phyloP scores from a whole-genome alignment of 2,888 invertebrate genomes.

The Acheta domesticus region DNA sequence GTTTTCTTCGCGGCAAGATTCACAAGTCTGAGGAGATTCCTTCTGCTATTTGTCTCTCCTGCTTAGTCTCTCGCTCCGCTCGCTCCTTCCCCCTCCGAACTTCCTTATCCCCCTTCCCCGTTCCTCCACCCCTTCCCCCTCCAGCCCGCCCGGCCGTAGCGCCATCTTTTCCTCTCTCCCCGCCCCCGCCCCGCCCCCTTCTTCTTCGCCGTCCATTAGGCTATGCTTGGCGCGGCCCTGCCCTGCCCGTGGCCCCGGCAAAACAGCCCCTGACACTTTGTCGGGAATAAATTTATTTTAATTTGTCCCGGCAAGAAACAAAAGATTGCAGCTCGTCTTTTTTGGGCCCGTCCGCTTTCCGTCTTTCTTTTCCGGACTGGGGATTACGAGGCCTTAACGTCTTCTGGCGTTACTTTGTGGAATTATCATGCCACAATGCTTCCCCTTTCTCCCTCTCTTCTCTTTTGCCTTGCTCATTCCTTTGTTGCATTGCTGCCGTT shows the following conservation, averaged over 20 bases:
- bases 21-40: background rate
- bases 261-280: background rate
- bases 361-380: background rate
- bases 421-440: background rate
- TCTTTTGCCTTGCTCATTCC: no score
- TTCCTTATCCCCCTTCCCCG: background rate
- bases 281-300: slow-evolving; percentile 18
- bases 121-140: background rate
- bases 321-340: background rate
- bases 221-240: no score
- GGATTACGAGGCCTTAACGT: no score
- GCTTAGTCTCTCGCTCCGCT: slow-evolving; percentile 1
- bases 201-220: no score
- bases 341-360: background rate
- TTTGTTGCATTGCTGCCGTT: no score
- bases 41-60: slow-evolving; percentile 6
- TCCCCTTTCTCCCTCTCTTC: no score
- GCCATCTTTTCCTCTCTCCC: no score
- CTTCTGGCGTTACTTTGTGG: background rate
- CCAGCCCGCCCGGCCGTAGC: no score
- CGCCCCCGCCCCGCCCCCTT: no score
- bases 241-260: background rate
- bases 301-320: slow-evolving; percentile 18
- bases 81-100: background rate
- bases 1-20: background rate